Conservation (phyloP, 2,797 vertebrate species). For the Mallotus villosus region DNA sequence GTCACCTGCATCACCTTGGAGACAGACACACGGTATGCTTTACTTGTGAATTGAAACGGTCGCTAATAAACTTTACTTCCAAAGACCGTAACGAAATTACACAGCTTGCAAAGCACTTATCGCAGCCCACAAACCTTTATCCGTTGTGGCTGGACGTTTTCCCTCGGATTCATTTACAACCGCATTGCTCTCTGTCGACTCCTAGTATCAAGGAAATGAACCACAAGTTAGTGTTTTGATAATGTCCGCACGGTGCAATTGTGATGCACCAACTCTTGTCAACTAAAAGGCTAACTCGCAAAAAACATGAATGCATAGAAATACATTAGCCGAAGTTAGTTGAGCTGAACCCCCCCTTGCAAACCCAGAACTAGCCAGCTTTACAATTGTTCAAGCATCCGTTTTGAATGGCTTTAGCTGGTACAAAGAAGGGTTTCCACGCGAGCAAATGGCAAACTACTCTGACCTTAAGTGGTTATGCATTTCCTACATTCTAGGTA, state of each 20-base stretch:
- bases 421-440: background rate
- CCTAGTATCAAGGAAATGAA: background rate
- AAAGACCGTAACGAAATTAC: too few species aligned
- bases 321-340: background rate
- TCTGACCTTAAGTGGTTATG: background rate
- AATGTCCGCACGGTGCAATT: background rate
- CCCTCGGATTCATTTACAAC: conserved; percentile 10
- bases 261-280: too few species aligned
- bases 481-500: background rate
- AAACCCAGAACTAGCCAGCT: background rate
- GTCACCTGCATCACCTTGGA: conserved; percentile 51
- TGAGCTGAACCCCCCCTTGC: background rate
- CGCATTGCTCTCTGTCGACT: conserved; percentile 8
- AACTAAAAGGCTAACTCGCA: background rate
- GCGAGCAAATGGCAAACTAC: background rate
- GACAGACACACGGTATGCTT: conserved; percentile 15
- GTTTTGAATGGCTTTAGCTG: background rate
- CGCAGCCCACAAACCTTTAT: conserved; percentile 18
- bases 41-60: background rate
- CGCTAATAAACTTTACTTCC: background rate
- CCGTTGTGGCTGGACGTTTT: conserved; percentile 3
- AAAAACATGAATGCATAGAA: background rate
- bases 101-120: too few species aligned
- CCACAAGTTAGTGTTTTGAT: background rate
- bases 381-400: background rate